These are phyloP conservation scores for Apostichopus californicus DNA, from an alignment of 35 echinoderm and acorn worm genomes.

Conservation along the genomic window DNA sequence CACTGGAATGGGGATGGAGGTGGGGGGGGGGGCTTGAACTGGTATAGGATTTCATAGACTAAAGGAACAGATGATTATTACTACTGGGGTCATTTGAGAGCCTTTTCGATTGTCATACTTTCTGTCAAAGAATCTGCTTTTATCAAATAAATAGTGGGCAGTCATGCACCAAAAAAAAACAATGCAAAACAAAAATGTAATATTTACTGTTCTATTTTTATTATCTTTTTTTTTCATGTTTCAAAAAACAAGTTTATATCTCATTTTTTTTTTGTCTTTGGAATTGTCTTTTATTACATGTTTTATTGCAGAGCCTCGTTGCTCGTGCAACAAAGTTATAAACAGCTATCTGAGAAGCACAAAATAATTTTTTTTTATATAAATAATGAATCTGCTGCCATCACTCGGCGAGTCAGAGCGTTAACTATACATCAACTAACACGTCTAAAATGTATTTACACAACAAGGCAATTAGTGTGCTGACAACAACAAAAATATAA, in stretches of 20 bases:
- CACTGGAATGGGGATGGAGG: too few species aligned
- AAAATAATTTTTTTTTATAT: conserved; percentile 39
- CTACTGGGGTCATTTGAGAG: too few species aligned
- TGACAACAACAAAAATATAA: neutral
- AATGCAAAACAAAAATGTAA: too few species aligned
- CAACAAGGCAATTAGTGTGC: conserved; percentile 6
- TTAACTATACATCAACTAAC: conserved; percentile 34
- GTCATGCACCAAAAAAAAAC: too few species aligned
- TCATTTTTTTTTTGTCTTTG: neutral
- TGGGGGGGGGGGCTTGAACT: too few species aligned
- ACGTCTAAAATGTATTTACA: neutral
- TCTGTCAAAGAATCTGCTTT: too few species aligned
- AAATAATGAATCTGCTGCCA: conserved; percentile 46
- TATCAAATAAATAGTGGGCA: too few species aligned
- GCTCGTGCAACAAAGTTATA: conserved; percentile 19
- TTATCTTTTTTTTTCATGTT: conserved; percentile 16
- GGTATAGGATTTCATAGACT: too few species aligned
- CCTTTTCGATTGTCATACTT: too few species aligned
- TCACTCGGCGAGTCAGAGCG: conserved; percentile 18
- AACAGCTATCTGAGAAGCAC: conserved; percentile 27
- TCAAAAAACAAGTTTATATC: conserved; percentile 9
- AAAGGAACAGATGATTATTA: too few species aligned
- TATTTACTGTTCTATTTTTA: neutral
- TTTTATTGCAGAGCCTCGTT: conserved; percentile 19
- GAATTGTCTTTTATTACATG: conserved; percentile 8